Base-by-base conservation (phyloP, 2,113 vertebrate genomes). In the Motacilla tschutschensis region DNA sequence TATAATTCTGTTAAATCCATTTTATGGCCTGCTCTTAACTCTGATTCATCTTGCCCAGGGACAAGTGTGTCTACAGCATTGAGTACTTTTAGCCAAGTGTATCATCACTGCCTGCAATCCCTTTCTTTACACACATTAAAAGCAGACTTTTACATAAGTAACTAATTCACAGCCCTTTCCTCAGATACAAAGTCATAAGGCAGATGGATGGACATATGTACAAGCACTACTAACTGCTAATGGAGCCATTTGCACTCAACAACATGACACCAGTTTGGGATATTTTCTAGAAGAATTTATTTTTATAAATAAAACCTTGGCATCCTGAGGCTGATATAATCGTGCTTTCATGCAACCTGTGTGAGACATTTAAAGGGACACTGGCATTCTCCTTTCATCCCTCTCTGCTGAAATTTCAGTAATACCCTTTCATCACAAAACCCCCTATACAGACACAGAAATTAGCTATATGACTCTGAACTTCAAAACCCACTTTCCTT, bases 161-260 rank as follows among this genome's bases (percentile, higher is more conserved):
- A 73, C 50, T 86, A 65, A 70, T 1, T 7, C 35, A 43, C 55
- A 73, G 67, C 59, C 77, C 66, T 82, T 44, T 89, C 51, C 55
- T 59, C 14, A 2, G 33, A 66, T 51, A 38, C 22, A 29, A 50
- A 93, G 55, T 54, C 75, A 22, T 82, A 44, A 94, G 81, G 71
- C 92, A 93, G 92, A 92, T 91, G 90, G 88, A 90, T 70, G 81
- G 90, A 84, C 93, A 87, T 93, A 92, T 77, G 86, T 26, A 88
- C 65, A 88, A 33, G 22, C 0, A 1, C 44, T n/a, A 35, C 62
- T 90, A 90, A 74, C 71, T 88, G 81, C 57, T 95, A 88, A 90
- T 71, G 86, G 9, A 84, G 71, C 64, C 64, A 79, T 91, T 91
- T 87, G 57, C 72, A 73, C 81, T 90, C 78, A 48, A 78, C 65